These are phyloP conservation scores for Sardinella longiceps DNA, from an alignment of 2,797 vertebrate species.

Conservation along the genomic window DNA sequence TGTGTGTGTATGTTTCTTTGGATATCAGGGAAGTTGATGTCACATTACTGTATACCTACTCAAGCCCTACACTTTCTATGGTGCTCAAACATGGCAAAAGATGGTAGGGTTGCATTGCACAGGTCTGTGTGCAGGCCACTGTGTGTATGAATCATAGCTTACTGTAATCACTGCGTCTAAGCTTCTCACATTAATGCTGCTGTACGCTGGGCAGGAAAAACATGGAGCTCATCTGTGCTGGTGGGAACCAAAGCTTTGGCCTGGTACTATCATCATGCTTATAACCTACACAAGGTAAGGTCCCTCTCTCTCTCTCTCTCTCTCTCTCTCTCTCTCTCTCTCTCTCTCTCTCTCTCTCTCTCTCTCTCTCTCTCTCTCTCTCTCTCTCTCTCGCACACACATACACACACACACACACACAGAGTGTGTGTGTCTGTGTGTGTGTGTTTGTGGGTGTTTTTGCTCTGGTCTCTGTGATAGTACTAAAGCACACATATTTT, in stretches of 20 bases:
- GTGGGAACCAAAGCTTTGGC: neutral
- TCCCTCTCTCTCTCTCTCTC: no score
- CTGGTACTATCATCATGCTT: neutral
- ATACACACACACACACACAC: neutral
- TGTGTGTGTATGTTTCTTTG: no score
- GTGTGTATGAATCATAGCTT: neutral
- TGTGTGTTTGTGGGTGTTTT: conserved; percentile 3
- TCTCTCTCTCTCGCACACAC: neutral
- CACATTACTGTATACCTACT: neutral
- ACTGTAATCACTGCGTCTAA: neutral
- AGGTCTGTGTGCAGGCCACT: neutral
- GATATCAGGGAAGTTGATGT: neutral
- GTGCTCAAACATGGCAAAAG: neutral
- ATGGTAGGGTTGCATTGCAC: neutral
- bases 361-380: no score
- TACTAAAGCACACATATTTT: conserved; percentile 9
- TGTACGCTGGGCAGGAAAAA: neutral
- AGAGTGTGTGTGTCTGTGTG: neutral
- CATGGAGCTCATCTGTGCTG: neutral
- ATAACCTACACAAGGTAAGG: neutral
- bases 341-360: no score
- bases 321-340: no score
- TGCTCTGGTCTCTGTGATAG: neutral
- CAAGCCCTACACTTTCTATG: neutral
- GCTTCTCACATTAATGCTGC: neutral